Percentiles rank a stretch among this genome's conserved stretches.
phyloP scores from a whole-genome alignment of 1,140 invertebrate species.

The Listronotus bonariensis region DNA sequence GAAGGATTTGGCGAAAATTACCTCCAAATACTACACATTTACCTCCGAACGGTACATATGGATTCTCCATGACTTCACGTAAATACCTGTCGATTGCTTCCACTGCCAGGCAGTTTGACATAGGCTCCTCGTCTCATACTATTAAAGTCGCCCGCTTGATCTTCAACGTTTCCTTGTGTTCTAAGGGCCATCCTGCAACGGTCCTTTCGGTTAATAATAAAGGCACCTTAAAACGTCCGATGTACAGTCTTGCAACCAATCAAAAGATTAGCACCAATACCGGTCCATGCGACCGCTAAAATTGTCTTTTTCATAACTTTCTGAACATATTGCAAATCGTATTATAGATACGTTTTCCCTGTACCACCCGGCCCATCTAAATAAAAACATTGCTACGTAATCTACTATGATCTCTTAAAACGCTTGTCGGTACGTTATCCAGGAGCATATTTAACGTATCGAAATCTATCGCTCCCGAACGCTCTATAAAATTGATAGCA shows the following conservation, averaged over 20 bases:
- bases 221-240: conserved; percentile 45
- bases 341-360: conserved; percentile 47
- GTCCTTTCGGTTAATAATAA: not conserved
- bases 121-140: conserved; percentile 51
- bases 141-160: conserved; percentile 23
- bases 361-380: conserved; percentile 44
- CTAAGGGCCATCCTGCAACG: not conserved
- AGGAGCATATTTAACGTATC: too few species aligned
- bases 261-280: conserved; percentile 48
- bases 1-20: conserved; percentile 44
- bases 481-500: too few species aligned
- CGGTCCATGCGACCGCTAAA: conserved; percentile 46
- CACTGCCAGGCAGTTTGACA: conserved; percentile 41
- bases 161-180: not conserved
- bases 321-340: conserved; percentile 24
- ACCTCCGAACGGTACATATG: conserved; percentile 41
- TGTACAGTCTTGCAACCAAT: conserved; percentile 45
- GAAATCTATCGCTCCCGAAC: too few species aligned
- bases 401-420: too few species aligned
- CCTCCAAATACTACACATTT: conserved; percentile 46
- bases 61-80: conserved; percentile 32
- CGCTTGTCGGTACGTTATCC: too few species aligned
- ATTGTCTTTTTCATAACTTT: conserved; percentile 3
- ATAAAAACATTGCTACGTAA: conserved; percentile 17
- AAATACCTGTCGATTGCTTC: conserved; percentile 40